Conservation (phyloP, 2,797 vertebrate genomes). For the Orientallactaga sibirica region DNA sequence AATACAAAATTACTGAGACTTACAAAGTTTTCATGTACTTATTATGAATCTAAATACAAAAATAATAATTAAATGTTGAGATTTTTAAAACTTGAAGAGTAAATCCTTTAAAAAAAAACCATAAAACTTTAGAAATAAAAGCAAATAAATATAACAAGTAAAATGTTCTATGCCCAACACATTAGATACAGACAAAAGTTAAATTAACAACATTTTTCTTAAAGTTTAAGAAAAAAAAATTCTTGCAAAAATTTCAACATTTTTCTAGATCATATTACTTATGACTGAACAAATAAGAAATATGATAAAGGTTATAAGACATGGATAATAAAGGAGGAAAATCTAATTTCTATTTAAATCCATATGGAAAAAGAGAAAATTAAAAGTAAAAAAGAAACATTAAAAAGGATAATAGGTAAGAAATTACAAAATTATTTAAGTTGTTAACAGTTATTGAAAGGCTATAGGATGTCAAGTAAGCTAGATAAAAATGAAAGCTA, state of each 20-base stretch:
- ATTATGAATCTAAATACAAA: conserved; percentile 2
- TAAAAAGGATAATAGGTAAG: not conserved
- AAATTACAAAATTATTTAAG: conserved; percentile 17
- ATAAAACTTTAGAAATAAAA: conserved; percentile 46
- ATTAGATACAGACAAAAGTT: not conserved
- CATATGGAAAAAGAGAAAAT: not conserved
- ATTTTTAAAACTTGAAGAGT: not conserved
- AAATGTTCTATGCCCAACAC: not conserved
- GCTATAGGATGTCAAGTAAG: not conserved
- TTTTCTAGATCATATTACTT: not conserved
- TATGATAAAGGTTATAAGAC: conserved; percentile 21
- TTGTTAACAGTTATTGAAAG: not conserved
- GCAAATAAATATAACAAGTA: not conserved
- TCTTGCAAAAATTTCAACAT: too few relatives aligned
- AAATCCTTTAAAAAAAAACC: not conserved
- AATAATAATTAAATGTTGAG: conserved; percentile 4
- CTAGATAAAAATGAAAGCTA: not conserved
- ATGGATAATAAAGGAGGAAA: not conserved
- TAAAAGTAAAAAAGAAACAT: not conserved
- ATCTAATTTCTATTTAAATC: not conserved
- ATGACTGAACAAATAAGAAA: not conserved
- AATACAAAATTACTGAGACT: not conserved
- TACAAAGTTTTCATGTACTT: not conserved
- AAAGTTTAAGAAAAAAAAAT: not conserved
- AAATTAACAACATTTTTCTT: conserved; percentile 21